Conservation (phyloP, 1,140 invertebrate species). For the Drosophila auraria region DNA sequence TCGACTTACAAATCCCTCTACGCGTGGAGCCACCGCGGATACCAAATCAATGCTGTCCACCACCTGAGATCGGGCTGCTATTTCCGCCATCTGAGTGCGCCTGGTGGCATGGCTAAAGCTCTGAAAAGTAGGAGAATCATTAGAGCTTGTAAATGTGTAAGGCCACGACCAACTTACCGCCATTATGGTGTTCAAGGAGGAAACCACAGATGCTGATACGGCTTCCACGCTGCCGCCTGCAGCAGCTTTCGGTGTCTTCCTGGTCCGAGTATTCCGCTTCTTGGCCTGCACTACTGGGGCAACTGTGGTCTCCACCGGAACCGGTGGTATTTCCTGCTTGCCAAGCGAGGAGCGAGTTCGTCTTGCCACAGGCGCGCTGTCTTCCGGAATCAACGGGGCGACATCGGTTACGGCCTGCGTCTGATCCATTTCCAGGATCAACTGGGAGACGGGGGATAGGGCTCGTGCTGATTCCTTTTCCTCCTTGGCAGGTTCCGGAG, state of each 20-base stretch:
- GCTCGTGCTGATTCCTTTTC: neutral
- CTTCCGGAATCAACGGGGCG: neutral
- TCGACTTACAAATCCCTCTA: constrained; percentile 70
- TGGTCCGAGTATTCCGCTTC: neutral
- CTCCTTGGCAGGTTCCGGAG: neutral
- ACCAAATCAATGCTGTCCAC: constrained; percentile 68
- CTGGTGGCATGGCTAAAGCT: constrained; percentile 4
- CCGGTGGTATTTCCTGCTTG: neutral
- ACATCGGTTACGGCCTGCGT: neutral
- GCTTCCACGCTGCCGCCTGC: neutral
- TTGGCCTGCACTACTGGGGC: neutral
- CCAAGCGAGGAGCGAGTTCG: constrained; percentile 55
- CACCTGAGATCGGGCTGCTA: constrained; percentile 51
- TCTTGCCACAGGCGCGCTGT: constrained; percentile 44
- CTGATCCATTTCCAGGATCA: constrained; percentile 59
- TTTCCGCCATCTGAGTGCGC: constrained; percentile 41
- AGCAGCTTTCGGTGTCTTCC: neutral
- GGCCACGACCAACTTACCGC: neutral
- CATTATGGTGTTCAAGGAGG: constrained; percentile 8
- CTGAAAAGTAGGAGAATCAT: neutral
- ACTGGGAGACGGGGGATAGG: constrained; percentile 51
- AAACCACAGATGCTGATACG: neutral
- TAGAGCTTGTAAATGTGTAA: neutral
- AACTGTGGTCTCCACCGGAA: neutral
- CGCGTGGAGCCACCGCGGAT: constrained; percentile 54